Evolutionary conservation across 2,113 vertebrate species (phyloP).

Genomic region (Acanthisitta chloris): DNA sequence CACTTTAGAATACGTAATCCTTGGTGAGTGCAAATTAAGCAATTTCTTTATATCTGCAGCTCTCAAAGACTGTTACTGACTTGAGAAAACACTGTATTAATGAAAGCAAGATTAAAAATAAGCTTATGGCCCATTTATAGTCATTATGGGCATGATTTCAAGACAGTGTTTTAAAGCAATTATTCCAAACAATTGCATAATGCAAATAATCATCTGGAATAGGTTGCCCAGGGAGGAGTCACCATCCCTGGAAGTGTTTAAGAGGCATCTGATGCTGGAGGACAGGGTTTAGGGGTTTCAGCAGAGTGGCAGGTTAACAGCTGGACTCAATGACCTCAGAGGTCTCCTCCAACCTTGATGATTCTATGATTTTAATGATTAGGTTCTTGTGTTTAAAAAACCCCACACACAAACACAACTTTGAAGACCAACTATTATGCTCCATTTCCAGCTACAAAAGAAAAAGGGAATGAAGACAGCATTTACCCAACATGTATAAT

Average conservation of each 20-base stretch:
- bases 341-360: no score
- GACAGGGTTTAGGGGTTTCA: no score
- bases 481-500: not conserved
- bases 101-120: constrained; percentile 4
- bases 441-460: not conserved
- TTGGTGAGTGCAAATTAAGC: not conserved
- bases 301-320: no score
- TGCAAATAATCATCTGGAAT: no score
- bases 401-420: not conserved
- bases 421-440: not conserved
- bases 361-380: no score
- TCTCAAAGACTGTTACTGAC: not conserved
- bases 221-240: no score
- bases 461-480: not conserved
- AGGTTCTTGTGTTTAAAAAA: not conserved
- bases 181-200: not conserved
- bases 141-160: not conserved
- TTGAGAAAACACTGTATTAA: constrained; percentile 32
- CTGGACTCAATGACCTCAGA: no score
- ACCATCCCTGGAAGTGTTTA: no score
- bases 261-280: no score
- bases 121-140: not conserved
- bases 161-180: not conserved
- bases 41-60: not conserved
- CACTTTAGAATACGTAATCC: not conserved